Evolutionary conservation across 1,140 invertebrate genomes (phyloP).

Genomic region (Drosophila mayri): DNA sequence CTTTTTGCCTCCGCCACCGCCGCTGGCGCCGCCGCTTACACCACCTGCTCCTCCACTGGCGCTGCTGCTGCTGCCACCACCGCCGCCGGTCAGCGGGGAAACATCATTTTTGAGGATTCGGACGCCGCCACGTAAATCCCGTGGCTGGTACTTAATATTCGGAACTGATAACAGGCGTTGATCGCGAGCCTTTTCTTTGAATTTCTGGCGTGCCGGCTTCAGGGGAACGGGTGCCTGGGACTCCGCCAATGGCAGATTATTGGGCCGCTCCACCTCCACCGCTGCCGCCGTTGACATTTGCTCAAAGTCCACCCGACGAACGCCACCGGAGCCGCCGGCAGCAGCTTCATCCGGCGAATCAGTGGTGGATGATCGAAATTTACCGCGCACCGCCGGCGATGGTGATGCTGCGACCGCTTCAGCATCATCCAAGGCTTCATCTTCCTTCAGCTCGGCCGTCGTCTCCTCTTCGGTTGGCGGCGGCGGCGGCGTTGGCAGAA

Average conservation of each 20-base stretch:
- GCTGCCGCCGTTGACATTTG: slow-evolving; percentile 15
- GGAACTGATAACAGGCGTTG: slow-evolving; percentile 91
- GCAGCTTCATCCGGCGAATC: slow-evolving; percentile 40
- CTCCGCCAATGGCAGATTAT: slow-evolving; percentile 67
- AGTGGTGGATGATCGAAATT: slow-evolving; percentile 48
- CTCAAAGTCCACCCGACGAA: slow-evolving; percentile 49
- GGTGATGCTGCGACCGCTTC: slow-evolving; percentile 5
- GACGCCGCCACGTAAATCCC: slow-evolving; percentile 66
- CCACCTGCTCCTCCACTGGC: slow-evolving; percentile 13
- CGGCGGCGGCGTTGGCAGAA: slow-evolving; percentile 7
- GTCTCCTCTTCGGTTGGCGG: slow-evolving; percentile 25
- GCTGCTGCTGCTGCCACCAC: background rate
- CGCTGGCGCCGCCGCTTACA: slow-evolving; percentile 5
- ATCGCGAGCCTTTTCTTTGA: slow-evolving; percentile 87
- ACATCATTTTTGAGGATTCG: slow-evolving; percentile 72
- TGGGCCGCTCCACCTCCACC: slow-evolving; percentile 62
- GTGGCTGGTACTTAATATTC: slow-evolving; percentile 88
- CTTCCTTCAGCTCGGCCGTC: slow-evolving; percentile 58
- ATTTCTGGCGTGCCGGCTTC: slow-evolving; percentile 87
- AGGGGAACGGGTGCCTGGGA: slow-evolving; percentile 82
- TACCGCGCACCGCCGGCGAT: slow-evolving; percentile 31
- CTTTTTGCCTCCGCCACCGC: slow-evolving; percentile 87
- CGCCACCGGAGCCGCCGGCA: background rate
- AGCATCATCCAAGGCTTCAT: slow-evolving; percentile 50
- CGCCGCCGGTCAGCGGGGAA: slow-evolving; percentile 87